Evolutionary conservation across 1,140 invertebrate species (phyloP), one percentile per base, ranked within the genome.

Genomic region (Bombus confusus): DNA sequence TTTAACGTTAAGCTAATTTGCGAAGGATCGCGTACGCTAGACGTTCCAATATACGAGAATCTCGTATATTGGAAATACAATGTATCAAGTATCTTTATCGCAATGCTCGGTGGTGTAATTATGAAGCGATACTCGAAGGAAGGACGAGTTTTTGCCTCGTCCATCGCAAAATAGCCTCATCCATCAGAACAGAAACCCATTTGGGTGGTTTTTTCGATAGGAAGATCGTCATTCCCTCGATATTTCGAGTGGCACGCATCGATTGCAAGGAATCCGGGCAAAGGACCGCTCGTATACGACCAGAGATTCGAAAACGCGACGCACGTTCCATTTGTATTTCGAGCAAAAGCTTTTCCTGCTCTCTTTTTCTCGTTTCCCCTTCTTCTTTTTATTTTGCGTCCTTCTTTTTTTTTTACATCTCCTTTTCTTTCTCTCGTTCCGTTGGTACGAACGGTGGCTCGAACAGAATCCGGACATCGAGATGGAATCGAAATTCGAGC

Each of bases 401-500:
- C 12, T 22, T 25, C 8, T 4, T 57, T 80, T 15, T 3, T 28
- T 9, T 31, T 13, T 43, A 10, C 18, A 62, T 86, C 73, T 72
- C n/a, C 41, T 68, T 25, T 1, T 34, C 15, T 83, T 74, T 47
- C 25, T 69, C 66, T 22, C 85, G 74, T 57, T 62, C 47, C 59
- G 69, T 39, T 37, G 59, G 73, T 47, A 57, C 73, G 43, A 25
- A 75, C 0, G 47, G 18, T 52, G 47, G 47, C 6, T 57, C 31
- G 73, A 85, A 80, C 47, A 52, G 77, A 84, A 84, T 76, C 76
- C 79, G 73, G 57, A 76, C 82, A 87, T 87, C 87, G 87, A 88
- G 86, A 87, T 69, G 71, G 80, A 83, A 88, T 81, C 80, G 74
- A 83, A 71, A 84, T 68, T 77, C 68, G 79, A 59, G 84, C 43